phyloP scores from a whole-genome alignment of 2,113 vertebrate species.

The zebrafish (Danio rerio) region DNA sequence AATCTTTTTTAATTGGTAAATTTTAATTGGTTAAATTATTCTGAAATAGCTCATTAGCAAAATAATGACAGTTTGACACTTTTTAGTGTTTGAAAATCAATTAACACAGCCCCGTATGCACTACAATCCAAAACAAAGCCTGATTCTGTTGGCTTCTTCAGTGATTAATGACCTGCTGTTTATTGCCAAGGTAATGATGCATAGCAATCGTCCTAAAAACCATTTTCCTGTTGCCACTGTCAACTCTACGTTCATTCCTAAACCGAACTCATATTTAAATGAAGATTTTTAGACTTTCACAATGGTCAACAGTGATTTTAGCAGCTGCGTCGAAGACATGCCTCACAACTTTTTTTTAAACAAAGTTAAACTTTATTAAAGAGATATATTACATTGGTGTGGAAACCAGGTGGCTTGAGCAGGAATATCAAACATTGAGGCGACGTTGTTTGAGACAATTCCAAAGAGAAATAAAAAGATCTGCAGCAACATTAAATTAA shows the following conservation, averaged over 20 bases:
- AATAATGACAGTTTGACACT: too few species aligned
- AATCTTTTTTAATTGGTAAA: too few species aligned
- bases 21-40: too few species aligned
- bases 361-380: constrained; percentile 66
- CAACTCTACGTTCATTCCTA: not conserved
- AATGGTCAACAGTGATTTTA: not conserved
- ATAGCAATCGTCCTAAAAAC: constrained; percentile 11
- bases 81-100: not conserved
- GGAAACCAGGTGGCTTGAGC: constrained; percentile 30
- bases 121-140: not conserved
- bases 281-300: not conserved
- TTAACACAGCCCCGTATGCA: not conserved
- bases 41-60: too few species aligned
- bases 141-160: not conserved
- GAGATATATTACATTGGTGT: constrained; percentile 60
- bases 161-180: not conserved
- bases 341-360: constrained; percentile 31
- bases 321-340: not conserved
- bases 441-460: constrained; percentile 20
- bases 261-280: not conserved
- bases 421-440: constrained; percentile 38
- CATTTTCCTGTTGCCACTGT: not conserved
- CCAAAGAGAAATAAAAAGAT: constrained; percentile 45
- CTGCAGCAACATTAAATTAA: constrained; percentile 39
- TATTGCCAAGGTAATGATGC: constrained; percentile 10